phyloP scores from a whole-genome alignment of 2,888 invertebrate genomes.

The Marronus borbonicus region DNA sequence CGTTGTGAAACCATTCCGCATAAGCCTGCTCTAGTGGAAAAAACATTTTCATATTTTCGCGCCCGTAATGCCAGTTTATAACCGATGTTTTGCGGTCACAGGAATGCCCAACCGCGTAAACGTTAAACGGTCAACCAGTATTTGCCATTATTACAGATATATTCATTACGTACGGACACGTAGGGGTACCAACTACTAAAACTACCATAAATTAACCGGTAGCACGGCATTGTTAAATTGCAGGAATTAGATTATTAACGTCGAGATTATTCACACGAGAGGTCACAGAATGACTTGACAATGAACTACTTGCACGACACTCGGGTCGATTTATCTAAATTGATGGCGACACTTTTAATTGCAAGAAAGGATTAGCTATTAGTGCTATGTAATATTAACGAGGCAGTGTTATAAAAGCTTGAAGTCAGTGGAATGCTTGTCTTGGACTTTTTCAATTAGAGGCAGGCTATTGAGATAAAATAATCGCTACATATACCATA shows the following conservation, averaged over 20 bases:
- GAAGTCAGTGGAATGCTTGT: background rate
- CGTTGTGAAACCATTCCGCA: background rate
- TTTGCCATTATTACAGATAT: slow-evolving; percentile 20
- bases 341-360: slow-evolving; percentile 24
- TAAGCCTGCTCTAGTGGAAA: background rate
- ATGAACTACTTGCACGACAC: background rate
- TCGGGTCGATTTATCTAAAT: slow-evolving; percentile 24
- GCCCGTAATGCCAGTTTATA: background rate
- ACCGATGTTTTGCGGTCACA: background rate
- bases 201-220: slow-evolving; percentile 31
- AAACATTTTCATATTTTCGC: slow-evolving; percentile 10
- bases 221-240: slow-evolving; percentile 40
- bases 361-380: background rate
- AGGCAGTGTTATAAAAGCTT: background rate
- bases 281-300: slow-evolving; percentile 38
- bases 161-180: slow-evolving; percentile 23
- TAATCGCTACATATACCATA: background rate
- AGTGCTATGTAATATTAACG: background rate
- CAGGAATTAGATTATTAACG: slow-evolving; percentile 43
- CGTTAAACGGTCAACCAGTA: slow-evolving; percentile 10
- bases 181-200: slow-evolving; percentile 22
- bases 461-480: background rate
- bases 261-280: slow-evolving; percentile 40
- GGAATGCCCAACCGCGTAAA: background rate
- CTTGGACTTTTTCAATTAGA: background rate